Conservation (phyloP, 2,113 vertebrate species). For the Ciconia stormi region DNA sequence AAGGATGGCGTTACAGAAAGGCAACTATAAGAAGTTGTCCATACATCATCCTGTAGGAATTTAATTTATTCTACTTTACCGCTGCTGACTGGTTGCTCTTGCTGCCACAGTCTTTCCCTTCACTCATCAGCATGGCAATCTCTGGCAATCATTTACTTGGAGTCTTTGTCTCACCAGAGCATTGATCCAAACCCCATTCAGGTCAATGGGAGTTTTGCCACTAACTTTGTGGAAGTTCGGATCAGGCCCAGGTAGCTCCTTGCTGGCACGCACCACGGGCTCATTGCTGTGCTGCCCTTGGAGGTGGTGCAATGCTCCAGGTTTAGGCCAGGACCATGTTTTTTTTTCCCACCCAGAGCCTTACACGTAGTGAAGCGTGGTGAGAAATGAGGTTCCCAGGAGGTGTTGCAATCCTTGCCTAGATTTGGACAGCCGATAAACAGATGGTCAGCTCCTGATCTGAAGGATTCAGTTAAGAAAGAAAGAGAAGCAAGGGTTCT, state of each 20-base stretch:
- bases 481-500: neutral
- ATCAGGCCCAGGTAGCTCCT: neutral
- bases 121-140: neutral
- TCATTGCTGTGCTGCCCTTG: neutral
- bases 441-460: neutral
- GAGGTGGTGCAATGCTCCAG: neutral
- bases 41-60: neutral
- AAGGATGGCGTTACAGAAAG: neutral
- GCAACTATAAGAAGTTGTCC: neutral
- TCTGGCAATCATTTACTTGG: neutral
- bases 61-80: neutral
- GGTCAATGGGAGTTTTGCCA: neutral
- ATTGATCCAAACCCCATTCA: neutral
- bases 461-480: neutral
- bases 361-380: neutral
- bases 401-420: neutral
- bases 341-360: neutral
- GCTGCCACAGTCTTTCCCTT: neutral
- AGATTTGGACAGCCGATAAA: neutral
- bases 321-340: accelerated
- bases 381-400: neutral
- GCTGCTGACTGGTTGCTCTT: neutral
- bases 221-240: neutral
- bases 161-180: neutral
- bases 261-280: accelerated